A percentile compares a stretch with the other conserved stretches of the same genome.
Conservation (phyloP, 2,797 vertebrate species). For the Nyctibius grandis region DNA sequence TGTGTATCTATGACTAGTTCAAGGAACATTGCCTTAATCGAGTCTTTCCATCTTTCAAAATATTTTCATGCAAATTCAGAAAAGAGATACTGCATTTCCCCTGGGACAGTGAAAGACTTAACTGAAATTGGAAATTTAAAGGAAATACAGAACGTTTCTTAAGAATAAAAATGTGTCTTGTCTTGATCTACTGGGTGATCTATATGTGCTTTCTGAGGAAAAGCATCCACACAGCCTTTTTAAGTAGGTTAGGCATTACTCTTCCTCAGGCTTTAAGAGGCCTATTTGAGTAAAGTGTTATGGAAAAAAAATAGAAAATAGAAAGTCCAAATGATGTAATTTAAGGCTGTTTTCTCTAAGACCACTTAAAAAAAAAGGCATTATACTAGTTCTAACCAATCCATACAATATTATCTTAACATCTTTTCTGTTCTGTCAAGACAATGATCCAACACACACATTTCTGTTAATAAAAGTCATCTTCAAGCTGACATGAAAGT, state of each 20-base stretch:
- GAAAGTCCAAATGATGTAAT: not conserved
- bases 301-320: not conserved
- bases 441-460: not conserved
- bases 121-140: not conserved
- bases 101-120: not conserved
- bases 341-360: not conserved
- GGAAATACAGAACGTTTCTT: not conserved
- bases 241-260: slow-evolving; percentile 9
- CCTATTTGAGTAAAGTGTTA: not conserved
- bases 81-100: not conserved
- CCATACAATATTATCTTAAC: not conserved
- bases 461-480: not conserved
- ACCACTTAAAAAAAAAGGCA: not conserved
- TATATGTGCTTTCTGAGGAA: not conserved
- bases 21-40: not conserved
- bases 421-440: not conserved
- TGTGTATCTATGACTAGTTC: not conserved
- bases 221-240: not conserved
- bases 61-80: slow-evolving; percentile 37
- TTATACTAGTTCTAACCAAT: not conserved
- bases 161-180: not conserved
- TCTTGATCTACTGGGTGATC: slow-evolving; percentile 10
- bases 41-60: slow-evolving; percentile 15
- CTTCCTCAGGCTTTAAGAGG: not conserved
- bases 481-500: not conserved